These are phyloP conservation scores for Tinea semifulvella DNA, from an alignment of 2,888 invertebrate genomes.

Conservation along the genomic window DNA sequence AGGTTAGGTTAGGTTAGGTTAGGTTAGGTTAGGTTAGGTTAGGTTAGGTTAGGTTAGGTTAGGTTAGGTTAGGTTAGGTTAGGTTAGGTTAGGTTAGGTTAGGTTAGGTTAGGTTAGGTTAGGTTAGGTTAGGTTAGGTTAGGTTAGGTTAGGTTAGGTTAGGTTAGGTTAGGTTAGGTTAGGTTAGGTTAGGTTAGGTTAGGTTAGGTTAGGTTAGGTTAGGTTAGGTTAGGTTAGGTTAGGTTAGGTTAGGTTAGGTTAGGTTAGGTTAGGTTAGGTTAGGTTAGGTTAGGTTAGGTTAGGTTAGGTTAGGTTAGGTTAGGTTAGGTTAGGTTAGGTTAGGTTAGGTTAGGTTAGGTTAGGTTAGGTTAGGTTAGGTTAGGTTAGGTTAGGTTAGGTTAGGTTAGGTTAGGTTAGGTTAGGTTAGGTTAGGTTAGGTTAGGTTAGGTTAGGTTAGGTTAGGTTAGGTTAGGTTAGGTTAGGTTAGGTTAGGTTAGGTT, in stretches of 20 bases:
- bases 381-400: constrained; percentile 14
- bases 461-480: too few species aligned
- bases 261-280: constrained; percentile 19
- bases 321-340: constrained; percentile 15
- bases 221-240: constrained; percentile 18
- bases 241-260: constrained; percentile 19
- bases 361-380: constrained; percentile 15
- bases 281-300: constrained; percentile 19
- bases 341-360: constrained; percentile 14
- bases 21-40: constrained; percentile 17
- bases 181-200: constrained; percentile 17
- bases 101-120: constrained; percentile 16
- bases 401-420: constrained; percentile 12
- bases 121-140: constrained; percentile 16
- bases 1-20: constrained; percentile 17
- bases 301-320: constrained; percentile 16
- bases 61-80: constrained; percentile 19
- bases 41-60: constrained; percentile 16
- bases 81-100: constrained; percentile 15
- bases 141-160: constrained; percentile 16
- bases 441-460: too few species aligned
- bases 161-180: constrained; percentile 17
- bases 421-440: background rate
- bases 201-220: constrained; percentile 17
- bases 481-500: too few species aligned